A percentile compares a stretch with the other conserved stretches of the same genome.
phyloP scores from a whole-genome alignment of 2,113 vertebrate genomes.

The Clarias magur region DNA sequence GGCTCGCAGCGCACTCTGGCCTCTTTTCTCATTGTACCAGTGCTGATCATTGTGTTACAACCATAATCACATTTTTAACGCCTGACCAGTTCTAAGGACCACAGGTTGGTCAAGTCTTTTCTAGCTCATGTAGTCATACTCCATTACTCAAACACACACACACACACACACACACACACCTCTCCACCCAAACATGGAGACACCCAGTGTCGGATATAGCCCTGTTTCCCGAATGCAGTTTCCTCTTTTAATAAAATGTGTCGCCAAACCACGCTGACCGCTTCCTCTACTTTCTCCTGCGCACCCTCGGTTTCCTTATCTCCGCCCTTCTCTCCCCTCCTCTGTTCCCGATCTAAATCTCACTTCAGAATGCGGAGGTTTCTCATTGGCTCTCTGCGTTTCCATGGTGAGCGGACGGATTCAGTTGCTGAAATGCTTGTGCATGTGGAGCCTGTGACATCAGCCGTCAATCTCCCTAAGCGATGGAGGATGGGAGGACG shows the following conservation, averaged over 20 bases:
- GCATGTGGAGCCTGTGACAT: constrained; percentile 51
- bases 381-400: constrained; percentile 61
- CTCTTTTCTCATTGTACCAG: neutral
- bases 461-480: constrained; percentile 55
- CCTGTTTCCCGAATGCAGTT: constrained; percentile 26
- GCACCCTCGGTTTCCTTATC: neutral
- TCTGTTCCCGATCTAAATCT: constrained; percentile 22
- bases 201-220: neutral
- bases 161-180: neutral
- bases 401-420: constrained; percentile 68
- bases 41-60: neutral
- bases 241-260: constrained; percentile 18
- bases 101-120: neutral
- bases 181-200: neutral
- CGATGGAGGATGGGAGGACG: constrained; percentile 3
- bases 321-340: constrained; percentile 39
- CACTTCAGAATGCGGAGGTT: constrained; percentile 51
- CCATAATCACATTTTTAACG: constrained; percentile 8
- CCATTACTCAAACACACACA: neutral
- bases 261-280: neutral
- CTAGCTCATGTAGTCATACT: neutral
- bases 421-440: constrained; percentile 54
- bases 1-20: neutral
- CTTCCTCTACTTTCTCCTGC: neutral
- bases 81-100: neutral